These are phyloP conservation scores for Oncorhynchus tshawytscha DNA, from an alignment of 2,113 vertebrate species.

Conservation along the genomic window DNA sequence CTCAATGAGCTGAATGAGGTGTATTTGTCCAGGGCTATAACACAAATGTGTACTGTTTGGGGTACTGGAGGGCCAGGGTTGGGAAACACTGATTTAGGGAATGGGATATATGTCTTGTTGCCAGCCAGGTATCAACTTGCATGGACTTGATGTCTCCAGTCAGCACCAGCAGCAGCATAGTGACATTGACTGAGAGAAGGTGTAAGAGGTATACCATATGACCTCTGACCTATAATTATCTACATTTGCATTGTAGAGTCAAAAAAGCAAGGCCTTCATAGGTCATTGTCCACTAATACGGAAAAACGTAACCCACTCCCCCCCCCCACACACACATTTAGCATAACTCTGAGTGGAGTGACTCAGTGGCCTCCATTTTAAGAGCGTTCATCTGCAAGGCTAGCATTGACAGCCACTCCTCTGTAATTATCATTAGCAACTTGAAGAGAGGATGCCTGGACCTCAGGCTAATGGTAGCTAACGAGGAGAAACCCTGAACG, in stretches of 20 bases:
- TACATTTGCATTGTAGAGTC: background rate
- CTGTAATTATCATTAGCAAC: slow-evolving; percentile 2
- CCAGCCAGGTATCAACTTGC: too few species aligned
- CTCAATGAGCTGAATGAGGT: too few species aligned
- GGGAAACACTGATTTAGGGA: too few species aligned
- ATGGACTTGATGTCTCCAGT: background rate
- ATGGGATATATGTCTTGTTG: too few species aligned
- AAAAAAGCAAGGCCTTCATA: background rate
- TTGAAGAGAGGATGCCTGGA: slow-evolving; percentile 1
- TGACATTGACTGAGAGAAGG: background rate
- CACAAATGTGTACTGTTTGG: too few species aligned
- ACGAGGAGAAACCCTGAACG: background rate
- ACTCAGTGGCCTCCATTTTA: background rate
- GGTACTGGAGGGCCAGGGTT: too few species aligned
- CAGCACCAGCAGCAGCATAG: background rate
- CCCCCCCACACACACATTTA: background rate
- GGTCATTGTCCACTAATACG: background rate
- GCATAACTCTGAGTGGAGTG: background rate
- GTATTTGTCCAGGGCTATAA: too few species aligned
- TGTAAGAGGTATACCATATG: too few species aligned
- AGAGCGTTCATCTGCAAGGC: background rate
- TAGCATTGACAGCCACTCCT: background rate
- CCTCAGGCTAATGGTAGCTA: slow-evolving; percentile 13
- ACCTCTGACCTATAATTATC: background rate
- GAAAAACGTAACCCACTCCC: background rate